phyloP scores from a whole-genome alignment of 2,797 vertebrate species.

The Lepilemur ruficaudatus region DNA sequence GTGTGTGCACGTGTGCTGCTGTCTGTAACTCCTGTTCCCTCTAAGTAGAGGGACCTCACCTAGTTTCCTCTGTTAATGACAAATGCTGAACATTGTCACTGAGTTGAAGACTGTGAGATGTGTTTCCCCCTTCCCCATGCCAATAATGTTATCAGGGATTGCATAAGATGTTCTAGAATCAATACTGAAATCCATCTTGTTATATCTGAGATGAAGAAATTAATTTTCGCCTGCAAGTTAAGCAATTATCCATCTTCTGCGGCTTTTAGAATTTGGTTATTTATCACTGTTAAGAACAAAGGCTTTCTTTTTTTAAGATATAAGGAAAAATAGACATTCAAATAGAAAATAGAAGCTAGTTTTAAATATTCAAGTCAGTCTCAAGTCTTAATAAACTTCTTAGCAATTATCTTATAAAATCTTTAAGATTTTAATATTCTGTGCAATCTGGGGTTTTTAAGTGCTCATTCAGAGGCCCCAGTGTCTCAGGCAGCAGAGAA shows the following conservation, averaged over 20 bases:
- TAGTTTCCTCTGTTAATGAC: background rate
- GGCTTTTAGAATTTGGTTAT: background rate
- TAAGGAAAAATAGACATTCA: background rate
- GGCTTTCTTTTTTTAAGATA: background rate
- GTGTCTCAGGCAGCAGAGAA: background rate
- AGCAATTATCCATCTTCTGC: background rate
- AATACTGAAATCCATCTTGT: background rate
- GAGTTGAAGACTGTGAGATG: background rate
- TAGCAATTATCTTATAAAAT: background rate
- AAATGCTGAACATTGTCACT: background rate
- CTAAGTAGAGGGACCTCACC: background rate
- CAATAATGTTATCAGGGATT: background rate
- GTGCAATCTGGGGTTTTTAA: background rate
- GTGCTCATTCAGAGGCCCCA: too few species aligned
- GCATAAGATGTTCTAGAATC: background rate
- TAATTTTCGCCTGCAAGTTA: constrained; percentile 7
- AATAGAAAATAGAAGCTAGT: background rate
- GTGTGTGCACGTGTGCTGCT: background rate
- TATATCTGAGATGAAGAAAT: background rate
- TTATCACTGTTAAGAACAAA: constrained; percentile 3
- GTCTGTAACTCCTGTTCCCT: background rate
- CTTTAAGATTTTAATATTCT: background rate
- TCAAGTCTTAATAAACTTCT: background rate
- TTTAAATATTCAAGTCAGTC: background rate
- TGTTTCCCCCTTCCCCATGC: too few species aligned